Conservation (phyloP, 2,797 vertebrate species). For the Leuciscus waleckii region DNA sequence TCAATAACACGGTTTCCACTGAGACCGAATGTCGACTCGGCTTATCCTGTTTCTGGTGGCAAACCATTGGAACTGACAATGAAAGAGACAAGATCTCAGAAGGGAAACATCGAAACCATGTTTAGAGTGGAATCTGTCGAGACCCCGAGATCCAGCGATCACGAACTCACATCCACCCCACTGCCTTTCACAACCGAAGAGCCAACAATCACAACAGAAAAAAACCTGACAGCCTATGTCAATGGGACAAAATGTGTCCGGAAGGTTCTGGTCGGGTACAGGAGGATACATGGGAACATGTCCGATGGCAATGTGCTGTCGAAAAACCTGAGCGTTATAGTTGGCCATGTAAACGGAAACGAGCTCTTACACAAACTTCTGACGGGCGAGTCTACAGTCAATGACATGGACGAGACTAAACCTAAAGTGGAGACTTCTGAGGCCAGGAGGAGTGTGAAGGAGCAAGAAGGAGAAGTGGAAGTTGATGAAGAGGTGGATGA, state of each 20-base stretch:
- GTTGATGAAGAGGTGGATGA: neutral
- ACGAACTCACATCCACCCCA: constrained; percentile 31
- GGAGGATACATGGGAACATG: constrained; percentile 35
- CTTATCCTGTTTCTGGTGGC: constrained; percentile 22
- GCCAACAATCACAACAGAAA: constrained; percentile 52
- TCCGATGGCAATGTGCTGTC: constrained; percentile 8
- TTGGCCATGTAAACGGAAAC: constrained; percentile 47
- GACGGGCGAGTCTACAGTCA: constrained; percentile 52
- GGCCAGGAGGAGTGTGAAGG: constrained; percentile 10
- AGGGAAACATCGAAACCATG: constrained; percentile 20
- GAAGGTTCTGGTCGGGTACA: constrained; percentile 52
- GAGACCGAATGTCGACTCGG: constrained; percentile 50
- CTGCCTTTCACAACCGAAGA: neutral
- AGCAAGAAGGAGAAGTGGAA: constrained; percentile 33
- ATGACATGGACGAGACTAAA: constrained; percentile 49
- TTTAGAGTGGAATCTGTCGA: constrained; percentile 33
- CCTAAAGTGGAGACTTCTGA: constrained; percentile 6
- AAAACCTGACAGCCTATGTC: constrained; percentile 48
- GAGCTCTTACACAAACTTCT: constrained; percentile 66
- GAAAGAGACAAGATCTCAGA: constrained; percentile 37
- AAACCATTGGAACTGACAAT: constrained; percentile 18
- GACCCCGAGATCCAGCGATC: constrained; percentile 24
- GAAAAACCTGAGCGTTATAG: constrained; percentile 44
- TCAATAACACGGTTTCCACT: constrained; percentile 7
- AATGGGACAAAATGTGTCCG: constrained; percentile 55